Conservation (phyloP, 2,113 vertebrate species). For the Carassius gibelio region DNA sequence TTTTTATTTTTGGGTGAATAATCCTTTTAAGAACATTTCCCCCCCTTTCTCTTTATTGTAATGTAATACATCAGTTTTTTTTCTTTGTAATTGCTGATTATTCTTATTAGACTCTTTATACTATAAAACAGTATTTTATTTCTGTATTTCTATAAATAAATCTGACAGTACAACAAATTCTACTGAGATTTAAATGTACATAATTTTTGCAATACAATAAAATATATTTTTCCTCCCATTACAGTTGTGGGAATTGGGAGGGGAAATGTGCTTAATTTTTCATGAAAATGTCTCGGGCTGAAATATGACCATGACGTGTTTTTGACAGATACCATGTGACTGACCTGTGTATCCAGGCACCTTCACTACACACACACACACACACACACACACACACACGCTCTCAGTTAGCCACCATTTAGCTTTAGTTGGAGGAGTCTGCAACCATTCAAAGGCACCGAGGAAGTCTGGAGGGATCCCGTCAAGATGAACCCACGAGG, state of each 20-base stretch:
- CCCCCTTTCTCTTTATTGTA: not conserved
- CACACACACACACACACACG: not conserved
- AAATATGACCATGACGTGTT: too few species aligned
- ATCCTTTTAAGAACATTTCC: not conserved
- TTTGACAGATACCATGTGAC: not conserved
- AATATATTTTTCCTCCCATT: not conserved
- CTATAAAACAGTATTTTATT: not conserved
- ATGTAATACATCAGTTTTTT: too few species aligned
- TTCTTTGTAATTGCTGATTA: not conserved
- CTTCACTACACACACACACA: slow-evolving; percentile 18
- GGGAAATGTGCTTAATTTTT: not conserved
- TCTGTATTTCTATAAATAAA: not conserved
- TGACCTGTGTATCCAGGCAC: slow-evolving; percentile 25
- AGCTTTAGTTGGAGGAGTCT: slow-evolving; percentile 40
- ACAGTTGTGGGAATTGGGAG: not conserved
- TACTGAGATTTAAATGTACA: not conserved
- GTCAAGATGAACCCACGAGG: slow-evolving; percentile 52
- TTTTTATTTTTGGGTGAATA: not conserved
- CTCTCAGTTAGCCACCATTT: slow-evolving; percentile 27
- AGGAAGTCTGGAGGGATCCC: not conserved
- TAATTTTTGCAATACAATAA: not conserved
- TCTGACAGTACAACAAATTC: not conserved
- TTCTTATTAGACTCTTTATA: not conserved
- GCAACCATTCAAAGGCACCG: not conserved
- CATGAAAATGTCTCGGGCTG: too few species aligned